Evolutionary conservation across 1,140 invertebrate species (phyloP).

Genomic region (Caerostris extrusa): DNA sequence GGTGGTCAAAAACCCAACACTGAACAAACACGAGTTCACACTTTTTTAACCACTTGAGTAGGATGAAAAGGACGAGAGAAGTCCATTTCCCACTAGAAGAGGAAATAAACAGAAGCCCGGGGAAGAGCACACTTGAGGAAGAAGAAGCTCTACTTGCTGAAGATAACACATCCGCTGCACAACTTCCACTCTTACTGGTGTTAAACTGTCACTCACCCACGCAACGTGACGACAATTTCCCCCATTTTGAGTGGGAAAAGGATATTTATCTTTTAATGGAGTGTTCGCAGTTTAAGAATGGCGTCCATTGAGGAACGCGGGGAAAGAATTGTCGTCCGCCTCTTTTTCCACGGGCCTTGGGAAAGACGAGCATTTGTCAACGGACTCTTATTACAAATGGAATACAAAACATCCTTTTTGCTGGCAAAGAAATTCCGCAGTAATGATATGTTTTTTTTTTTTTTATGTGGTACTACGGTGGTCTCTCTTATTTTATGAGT

Average conservation of each 20-base stretch:
- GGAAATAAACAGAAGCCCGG: neutral
- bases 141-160: neutral
- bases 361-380: neutral
- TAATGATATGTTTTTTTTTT: neutral
- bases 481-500: neutral
- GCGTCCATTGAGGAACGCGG: neutral
- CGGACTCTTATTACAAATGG: neutral
- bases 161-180: neutral
- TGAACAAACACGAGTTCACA: neutral
- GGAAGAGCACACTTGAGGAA: neutral
- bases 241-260: slow-evolving; percentile 8
- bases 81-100: neutral
- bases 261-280: neutral
- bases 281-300: neutral
- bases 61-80: neutral
- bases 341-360: neutral
- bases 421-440: neutral
- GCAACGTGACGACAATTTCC: neutral
- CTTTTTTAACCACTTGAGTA: neutral
- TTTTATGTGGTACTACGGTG: neutral
- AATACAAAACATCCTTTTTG: neutral
- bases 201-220: slow-evolving; percentile 52
- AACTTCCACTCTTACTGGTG: neutral
- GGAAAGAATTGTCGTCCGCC: neutral
- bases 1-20: neutral